Base-by-base conservation (phyloP, 2,113 vertebrate genomes). In the Gnathonemus echidnorhynchus region DNA sequence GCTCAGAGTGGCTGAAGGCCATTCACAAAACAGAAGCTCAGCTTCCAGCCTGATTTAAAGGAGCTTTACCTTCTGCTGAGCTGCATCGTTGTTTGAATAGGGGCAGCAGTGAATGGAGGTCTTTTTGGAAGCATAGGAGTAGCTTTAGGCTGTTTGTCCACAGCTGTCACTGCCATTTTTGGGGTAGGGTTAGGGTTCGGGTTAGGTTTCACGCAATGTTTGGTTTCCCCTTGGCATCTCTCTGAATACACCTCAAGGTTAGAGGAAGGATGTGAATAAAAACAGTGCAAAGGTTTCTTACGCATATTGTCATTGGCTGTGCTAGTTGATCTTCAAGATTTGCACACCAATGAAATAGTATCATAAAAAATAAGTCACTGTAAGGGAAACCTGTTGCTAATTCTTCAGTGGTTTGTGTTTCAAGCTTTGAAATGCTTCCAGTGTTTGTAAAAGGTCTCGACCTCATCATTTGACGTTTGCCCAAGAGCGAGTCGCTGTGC, bases 141-240 rank as follows among this genome's bases (percentile, higher is more conserved):
- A 17, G 2, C 39, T n/a, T 24, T 19, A 3, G 17, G 80, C 80
- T 48, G 39, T 19, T 27, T 0, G 6, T 39, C 27, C n/a, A 27
- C 70, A n/a, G 48, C 88, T 89, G 46, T 89, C 13, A 7, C 48
- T 49, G 74, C 8, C 88, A 83, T 3, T 66, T 87, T 74, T 87
- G 50, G 46, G 46, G 3, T 80, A 7, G n/a, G 66, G 74, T 77
- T 15, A 19, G 6, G 49, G 39, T 42, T 42, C 39, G 39, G 39
- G 39, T 46, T 46, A 46, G 7, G n/a, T 89, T 89, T 89, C 48
- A 83, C 0, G 31, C 74, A 13, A 42, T 17, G 13, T 35, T 89
- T 77, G 8, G n/a, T 27, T 83, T 11, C 6, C 13, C 39, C 15
- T 35, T 52, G 48, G 31, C 21, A 7, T 70, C 88, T 48, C 52